These are phyloP conservation scores for Otolemur crassicaudatus DNA, from an alignment of 2,797 vertebrate genomes.

Conservation along the genomic window DNA sequence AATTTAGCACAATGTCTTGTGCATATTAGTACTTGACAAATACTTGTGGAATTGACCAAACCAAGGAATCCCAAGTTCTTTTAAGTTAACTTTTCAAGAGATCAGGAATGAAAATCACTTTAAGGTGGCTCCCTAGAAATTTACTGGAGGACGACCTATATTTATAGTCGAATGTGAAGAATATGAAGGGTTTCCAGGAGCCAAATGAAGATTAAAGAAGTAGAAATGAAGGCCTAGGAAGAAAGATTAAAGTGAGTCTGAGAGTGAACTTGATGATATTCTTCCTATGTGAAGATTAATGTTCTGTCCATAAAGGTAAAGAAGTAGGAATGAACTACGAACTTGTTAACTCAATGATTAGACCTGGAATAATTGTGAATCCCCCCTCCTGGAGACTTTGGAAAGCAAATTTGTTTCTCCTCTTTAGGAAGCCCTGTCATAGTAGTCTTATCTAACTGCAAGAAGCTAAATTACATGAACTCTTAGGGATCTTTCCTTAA, in stretches of 20 bases:
- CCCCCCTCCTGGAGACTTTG: neutral
- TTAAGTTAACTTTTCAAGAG: slow-evolving; percentile 20
- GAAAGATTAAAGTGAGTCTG: neutral
- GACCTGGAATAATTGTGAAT: neutral
- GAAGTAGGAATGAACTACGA: neutral
- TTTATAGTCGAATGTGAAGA: slow-evolving; percentile 3
- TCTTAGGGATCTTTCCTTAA: neutral
- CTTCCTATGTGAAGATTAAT: neutral
- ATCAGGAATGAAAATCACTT: neutral
- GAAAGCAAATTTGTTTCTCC: slow-evolving; percentile 29
- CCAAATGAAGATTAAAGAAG: neutral
- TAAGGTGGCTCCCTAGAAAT: neutral
- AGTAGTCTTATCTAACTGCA: neutral
- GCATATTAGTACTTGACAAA: neutral
- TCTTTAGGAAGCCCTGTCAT: neutral
- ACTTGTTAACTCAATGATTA: neutral
- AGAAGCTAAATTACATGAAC: neutral
- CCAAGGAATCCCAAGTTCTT: neutral
- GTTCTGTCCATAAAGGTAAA: neutral
- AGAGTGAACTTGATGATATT: neutral
- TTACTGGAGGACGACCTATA: neutral
- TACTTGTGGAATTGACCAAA: neutral
- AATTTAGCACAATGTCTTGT: neutral
- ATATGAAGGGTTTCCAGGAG: neutral
- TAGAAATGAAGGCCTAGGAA: neutral